These are phyloP conservation scores for Amphiduros pacificus DNA, from an alignment of 2,888 invertebrate species.

Conservation along the genomic window DNA sequence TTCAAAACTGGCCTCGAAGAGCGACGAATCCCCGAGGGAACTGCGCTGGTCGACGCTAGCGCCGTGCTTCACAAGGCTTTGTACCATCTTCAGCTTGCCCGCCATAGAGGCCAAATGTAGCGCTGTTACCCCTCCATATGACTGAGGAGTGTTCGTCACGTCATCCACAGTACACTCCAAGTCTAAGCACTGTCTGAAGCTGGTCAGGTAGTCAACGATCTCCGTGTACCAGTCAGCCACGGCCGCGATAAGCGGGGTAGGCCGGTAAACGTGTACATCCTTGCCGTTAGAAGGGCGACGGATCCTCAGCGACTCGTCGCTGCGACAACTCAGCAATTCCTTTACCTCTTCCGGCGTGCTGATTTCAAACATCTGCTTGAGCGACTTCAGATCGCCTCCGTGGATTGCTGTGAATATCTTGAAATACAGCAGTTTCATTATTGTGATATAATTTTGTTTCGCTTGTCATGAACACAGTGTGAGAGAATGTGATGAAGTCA, in stretches of 20 bases:
- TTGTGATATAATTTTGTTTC: no score
- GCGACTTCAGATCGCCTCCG: conserved; percentile 9
- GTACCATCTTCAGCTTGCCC: conserved; percentile 29
- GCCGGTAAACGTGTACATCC: conserved; percentile 6
- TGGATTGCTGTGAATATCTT: conserved; percentile 15
- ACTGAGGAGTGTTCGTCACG: conserved; percentile 17
- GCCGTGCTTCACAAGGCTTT: conserved; percentile 24
- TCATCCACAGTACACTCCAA: conserved; percentile 25
- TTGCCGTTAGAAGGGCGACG: conserved; percentile 12
- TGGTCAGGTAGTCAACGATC: conserved; percentile 13
- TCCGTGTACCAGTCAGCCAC: conserved; percentile 11
- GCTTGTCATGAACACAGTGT: no score
- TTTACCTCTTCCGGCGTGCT: conserved; percentile 4
- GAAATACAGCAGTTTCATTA: no score
- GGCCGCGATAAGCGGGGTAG: conserved; percentile 6
- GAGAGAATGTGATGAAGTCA: no score
- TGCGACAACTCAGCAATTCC: background rate
- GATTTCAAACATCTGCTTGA: conserved; percentile 12
- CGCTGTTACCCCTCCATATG: conserved; percentile 25
- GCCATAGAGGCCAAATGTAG: conserved; percentile 29
- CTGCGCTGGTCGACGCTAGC: conserved; percentile 22
- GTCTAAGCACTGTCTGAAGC: conserved; percentile 17
- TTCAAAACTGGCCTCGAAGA: conserved; percentile 32
- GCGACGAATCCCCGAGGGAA: conserved; percentile 25
- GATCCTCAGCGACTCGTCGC: conserved; percentile 2